phyloP scores from a whole-genome alignment of 2,888 invertebrate species.

The Apamea anceps region DNA sequence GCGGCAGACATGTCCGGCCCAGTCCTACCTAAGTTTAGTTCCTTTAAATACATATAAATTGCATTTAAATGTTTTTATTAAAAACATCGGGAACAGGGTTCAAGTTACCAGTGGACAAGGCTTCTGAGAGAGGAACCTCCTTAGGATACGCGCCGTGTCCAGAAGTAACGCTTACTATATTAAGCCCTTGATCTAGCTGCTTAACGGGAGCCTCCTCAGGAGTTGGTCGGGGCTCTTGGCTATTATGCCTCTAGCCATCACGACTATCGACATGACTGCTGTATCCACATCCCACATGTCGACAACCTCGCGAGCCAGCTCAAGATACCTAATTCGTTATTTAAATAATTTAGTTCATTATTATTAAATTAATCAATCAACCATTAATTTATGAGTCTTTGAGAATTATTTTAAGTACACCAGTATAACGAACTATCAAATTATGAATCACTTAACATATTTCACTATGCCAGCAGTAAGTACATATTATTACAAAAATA shows the following conservation, averaged over 20 bases:
- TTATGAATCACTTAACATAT: constrained; percentile 45
- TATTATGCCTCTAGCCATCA: background rate
- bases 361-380: background rate
- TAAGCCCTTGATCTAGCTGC: background rate
- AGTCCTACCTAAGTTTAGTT: too few species aligned
- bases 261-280: background rate
- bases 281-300: too few species aligned
- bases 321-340: too few species aligned
- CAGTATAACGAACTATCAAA: constrained; percentile 7
- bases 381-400: background rate
- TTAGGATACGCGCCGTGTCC: background rate
- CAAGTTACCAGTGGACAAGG: background rate
- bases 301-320: too few species aligned
- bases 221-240: background rate
- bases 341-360: background rate
- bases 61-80: too few species aligned
- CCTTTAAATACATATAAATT: too few species aligned
- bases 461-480: background rate
- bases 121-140: background rate
- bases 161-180: background rate
- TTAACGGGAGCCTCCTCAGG: background rate
- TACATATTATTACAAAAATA: constrained; percentile 20
- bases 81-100: too few species aligned
- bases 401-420: constrained; percentile 4
- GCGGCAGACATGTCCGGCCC: too few species aligned